phyloP scores from a whole-genome alignment of 2,888 invertebrate genomes.

The Meta bourneti region DNA sequence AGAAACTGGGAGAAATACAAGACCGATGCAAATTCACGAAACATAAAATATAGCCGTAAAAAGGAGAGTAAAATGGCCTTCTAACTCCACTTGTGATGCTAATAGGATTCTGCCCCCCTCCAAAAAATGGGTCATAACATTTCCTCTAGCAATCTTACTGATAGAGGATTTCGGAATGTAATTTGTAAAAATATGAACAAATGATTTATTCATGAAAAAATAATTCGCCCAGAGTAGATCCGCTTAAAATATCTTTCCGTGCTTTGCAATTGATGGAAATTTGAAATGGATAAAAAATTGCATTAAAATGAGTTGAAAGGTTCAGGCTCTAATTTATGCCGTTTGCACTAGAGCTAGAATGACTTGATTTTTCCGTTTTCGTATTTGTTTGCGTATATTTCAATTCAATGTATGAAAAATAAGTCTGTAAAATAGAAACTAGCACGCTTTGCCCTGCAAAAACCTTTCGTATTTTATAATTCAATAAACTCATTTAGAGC shows the following conservation, averaged over 20 bases:
- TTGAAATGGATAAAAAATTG: not conserved
- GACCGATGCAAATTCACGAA: not conserved
- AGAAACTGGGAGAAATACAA: not conserved
- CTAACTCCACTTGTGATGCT: constrained; percentile 1
- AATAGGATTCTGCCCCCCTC: not conserved
- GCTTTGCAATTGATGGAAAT: not conserved
- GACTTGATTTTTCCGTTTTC: too few relatives aligned
- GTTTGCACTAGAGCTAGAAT: too few relatives aligned
- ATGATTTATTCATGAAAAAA: constrained; percentile 1
- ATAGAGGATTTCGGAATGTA: not conserved
- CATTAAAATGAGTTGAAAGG: not conserved
- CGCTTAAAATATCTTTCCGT: not conserved
- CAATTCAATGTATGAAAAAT: too few relatives aligned
- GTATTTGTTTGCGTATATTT: too few relatives aligned
- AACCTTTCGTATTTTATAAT: too few relatives aligned
- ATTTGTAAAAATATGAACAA: not conserved
- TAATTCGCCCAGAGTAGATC: not conserved
- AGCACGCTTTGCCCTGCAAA: too few relatives aligned
- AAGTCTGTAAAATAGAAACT: too few relatives aligned
- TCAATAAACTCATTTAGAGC: too few relatives aligned
- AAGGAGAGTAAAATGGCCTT: not conserved
- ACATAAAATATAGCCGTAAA: constrained; percentile 1
- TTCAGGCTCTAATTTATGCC: too few relatives aligned
- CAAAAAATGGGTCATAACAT: not conserved
- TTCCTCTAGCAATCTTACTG: not conserved